Evolutionary conservation across 2,888 invertebrate species (phyloP), one percentile per base, ranked within the genome.

Genomic region (Sphaerophoria rueppellii): DNA sequence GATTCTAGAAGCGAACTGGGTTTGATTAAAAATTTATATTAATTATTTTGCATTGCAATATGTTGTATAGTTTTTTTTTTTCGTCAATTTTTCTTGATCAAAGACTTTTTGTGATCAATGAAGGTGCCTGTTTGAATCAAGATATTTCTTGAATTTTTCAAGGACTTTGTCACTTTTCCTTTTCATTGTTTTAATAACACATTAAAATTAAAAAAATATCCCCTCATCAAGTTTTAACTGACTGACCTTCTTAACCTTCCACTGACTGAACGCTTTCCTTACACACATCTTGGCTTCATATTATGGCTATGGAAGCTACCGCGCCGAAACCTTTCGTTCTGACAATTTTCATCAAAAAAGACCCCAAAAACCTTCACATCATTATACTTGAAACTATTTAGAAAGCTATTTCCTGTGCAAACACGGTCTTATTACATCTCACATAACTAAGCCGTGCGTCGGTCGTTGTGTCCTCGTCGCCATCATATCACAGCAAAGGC

Each of bases 291-390:
- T 40, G 58, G 63, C 72, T 69, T 73, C 16, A 69, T 82, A 63
- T 24, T 77, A 63, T 79, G 79, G 48, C 82, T 83, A 83, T 83
- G 24, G 24, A 71, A 83, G 74, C 74, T 79, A 48, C 70, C 58
- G 43, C 24, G 54, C 52, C 46, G 1, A n/a, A 0, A 2, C 24
- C 40, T 40, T 9, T n/a, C 0, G 7, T 50, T 37, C 40, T 37
- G 37, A 50, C 46, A 54, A 54, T 43, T 60, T 52, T 35, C 78
- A 57, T 52, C 69, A 57, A 24, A 63, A 43, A 46, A 4, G 34
- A 14, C 65, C 43, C 40, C 6, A 40, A 40, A 40, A 40, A 60
- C 16, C 60, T 12, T 40, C 70, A 71, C 79, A 71, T 75, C 48
- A 72, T 71, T 79, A 50, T 48, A 61, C 54, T 71, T 14, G 71